Evolutionary conservation across 1,140 invertebrate genomes (phyloP), one percentile per base, ranked within the genome.

Genomic region (Tetraneura akinire): DNA sequence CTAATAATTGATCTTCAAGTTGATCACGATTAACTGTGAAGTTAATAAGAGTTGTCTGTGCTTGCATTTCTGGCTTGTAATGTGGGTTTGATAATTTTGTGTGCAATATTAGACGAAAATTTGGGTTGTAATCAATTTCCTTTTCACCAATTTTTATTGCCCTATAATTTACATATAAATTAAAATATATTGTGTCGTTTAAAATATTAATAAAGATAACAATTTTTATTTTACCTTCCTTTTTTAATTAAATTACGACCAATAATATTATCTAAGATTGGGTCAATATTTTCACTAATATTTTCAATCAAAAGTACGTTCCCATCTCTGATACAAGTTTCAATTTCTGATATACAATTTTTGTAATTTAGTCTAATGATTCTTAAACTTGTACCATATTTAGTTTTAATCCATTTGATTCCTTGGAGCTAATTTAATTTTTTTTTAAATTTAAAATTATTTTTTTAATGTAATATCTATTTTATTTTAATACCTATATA

Each of bases 41-140:
- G 85, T 97, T 97, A 73, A 98, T 97, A 5, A 98, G 87, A 4
- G 96, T 97, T 21, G 94, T 94, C 86, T 98, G 96, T 0, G 96
- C 96, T 86, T 98, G 96, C 90, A 98, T 94, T 87, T 98, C 96
- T 0, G 96, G 96, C 84, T 96, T 96, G 84, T 97, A 98, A 86
- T 97, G 96, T 8, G 96, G 96, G 87, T 97, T 98, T 1, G 93
- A 95, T 57, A 98, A 85, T 87, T 98, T 98, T 1, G 96, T 98
- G 84, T 98, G 96, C 0, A 98, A 85, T 81, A 98, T 93, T 0
- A 98, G 87, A n/a, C 91, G 89, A 86, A 98, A 98, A 45, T 89
- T 88, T 1, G 89, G 88, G 87, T 95, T 90, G 85, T 92, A 97
- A 85, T 97, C 94, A 51, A 97, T 91, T 86, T 97, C 95, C 84